A percentile compares a stretch with the other conserved stretches of the same genome.
Evolutionary conservation across 2,113 vertebrate genomes (phyloP).

Genomic region (Brachionichthys hirsutus): DNA sequence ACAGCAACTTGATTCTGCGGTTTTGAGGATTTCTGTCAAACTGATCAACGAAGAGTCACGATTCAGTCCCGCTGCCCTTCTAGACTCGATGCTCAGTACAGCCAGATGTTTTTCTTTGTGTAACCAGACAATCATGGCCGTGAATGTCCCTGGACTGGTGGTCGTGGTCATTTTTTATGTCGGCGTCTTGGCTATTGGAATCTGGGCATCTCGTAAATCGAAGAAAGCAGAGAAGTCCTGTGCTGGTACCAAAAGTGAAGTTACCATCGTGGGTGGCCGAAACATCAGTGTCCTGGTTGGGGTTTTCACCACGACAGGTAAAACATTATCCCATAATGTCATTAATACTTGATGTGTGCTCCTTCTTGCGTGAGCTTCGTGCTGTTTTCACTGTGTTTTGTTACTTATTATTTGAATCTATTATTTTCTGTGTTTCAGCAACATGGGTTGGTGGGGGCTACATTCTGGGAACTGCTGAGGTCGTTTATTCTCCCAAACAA

Average conservation of each 20-base stretch:
- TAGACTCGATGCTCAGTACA: too few relatives aligned
- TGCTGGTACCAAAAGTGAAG: slow-evolving; percentile 64
- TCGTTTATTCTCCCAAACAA: slow-evolving; percentile 76
- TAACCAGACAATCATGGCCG: slow-evolving; percentile 37
- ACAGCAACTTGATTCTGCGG: too few relatives aligned
- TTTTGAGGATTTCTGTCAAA: too few relatives aligned
- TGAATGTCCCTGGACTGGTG: slow-evolving; percentile 63
- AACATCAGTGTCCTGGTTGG: slow-evolving; percentile 51
- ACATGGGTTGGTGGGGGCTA: slow-evolving; percentile 84
- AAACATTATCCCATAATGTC: too few relatives aligned
- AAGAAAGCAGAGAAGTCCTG: slow-evolving; percentile 73
- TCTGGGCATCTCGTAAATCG: slow-evolving; percentile 79
- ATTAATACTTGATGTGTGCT: neutral
- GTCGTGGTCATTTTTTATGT: slow-evolving; percentile 72
- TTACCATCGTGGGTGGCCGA: slow-evolving; percentile 70
- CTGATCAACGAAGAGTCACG: too few relatives aligned
- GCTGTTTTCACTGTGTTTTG: neutral
- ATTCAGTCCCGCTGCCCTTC: too few relatives aligned
- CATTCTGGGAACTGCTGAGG: slow-evolving; percentile 80
- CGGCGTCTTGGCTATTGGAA: slow-evolving; percentile 68
- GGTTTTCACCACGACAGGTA: slow-evolving; percentile 59
- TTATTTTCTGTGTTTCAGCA: slow-evolving; percentile 57
- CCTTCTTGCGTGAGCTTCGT: neutral
- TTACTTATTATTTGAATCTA: neutral
- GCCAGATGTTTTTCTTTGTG: too few relatives aligned